A percentile compares a stretch with the other conserved stretches of the same genome.
Evolutionary conservation across 1,140 invertebrate genomes (phyloP).

Genomic region (Pseudomyrmex flavicornis): DNA sequence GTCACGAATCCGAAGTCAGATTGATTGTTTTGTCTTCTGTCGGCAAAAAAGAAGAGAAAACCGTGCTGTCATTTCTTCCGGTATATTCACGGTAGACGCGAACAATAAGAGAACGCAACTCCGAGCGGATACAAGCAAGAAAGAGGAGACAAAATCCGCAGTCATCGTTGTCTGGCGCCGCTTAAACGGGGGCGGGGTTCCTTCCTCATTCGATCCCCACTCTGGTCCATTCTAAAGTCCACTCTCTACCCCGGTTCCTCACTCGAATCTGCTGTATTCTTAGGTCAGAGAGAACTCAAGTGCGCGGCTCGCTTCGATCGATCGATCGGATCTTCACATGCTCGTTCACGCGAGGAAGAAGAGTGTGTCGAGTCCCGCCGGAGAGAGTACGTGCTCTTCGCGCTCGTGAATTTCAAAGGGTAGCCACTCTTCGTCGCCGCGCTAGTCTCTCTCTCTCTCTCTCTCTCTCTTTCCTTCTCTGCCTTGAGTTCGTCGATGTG

Average conservation of each 20-base stretch:
- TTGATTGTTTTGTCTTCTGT: not conserved
- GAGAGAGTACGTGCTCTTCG: slow-evolving; percentile 32
- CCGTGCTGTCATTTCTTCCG: not conserved
- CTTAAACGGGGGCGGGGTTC: slow-evolving; percentile 67
- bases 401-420: slow-evolving; percentile 55
- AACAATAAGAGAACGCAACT: slow-evolving; percentile 10
- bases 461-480: not conserved
- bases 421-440: slow-evolving; percentile 46
- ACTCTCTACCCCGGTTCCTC: slow-evolving; percentile 73
- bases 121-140: slow-evolving; percentile 13
- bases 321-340: slow-evolving; percentile 77
- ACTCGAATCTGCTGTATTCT: slow-evolving; percentile 81
- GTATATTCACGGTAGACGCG: not conserved
- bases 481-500: slow-evolving; percentile 16
- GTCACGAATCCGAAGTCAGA: slow-evolving; percentile 1
- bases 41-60: not conserved
- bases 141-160: slow-evolving; percentile 72
- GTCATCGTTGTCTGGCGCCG: slow-evolving; percentile 63
- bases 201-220: slow-evolving; percentile 54
- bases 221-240: slow-evolving; percentile 64
- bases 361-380: not conserved
- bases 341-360: slow-evolving; percentile 43
- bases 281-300: slow-evolving; percentile 82
- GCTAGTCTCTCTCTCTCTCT: not conserved
- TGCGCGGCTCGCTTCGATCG: slow-evolving; percentile 79